Base-by-base conservation (phyloP, 2,797 vertebrate genomes). In the Astyanax mexicanus region DNA sequence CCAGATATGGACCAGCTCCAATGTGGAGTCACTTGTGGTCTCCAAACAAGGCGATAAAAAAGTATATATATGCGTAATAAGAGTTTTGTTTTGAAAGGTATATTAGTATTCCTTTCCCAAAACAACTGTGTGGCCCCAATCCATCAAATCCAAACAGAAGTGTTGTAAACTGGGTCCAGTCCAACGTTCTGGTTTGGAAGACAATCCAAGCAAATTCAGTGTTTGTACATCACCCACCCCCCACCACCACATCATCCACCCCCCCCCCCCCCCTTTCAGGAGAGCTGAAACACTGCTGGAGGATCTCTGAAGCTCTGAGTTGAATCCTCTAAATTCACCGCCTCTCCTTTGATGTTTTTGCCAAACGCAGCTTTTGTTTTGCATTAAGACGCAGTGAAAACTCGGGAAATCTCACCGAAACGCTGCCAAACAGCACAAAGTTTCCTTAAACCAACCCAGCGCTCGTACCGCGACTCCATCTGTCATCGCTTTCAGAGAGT, bases 361-460 rank as follows among this genome's bases (percentile, higher is more conserved):
- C 89, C 90, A 91, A 86, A 83, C 67, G 60, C 75, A 78, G 84
- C 88, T 81, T 90, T 90, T 91, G 85, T 90, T 90, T 80, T 86
- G 72, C 84, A 86, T 83, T 82, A 69, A 81, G 78, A 85, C 79
- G 64, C 80, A 72, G 74, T 71, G 72, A 61, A 64, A 80, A 79
- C 74, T 81, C 58, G 64, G 73, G 55, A 35, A 72, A 61, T 77
- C 86, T 88, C 74, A 87, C 62, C 47, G 79, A 86, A 83, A 72
- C 74, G 69, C 40, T 29, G 65, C 83, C 70, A 78, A 74, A 77
- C 51, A 85, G 72, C 8, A 15, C 23, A 82, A 69, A 66, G 80
- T 84, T 52, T 58, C 55, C 42, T 58, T 19, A 6, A 57, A 42
- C 38, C 17, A 35, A 6, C 45, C 25, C 42, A 17, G 38, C 25